phyloP scores from a whole-genome alignment of 2,113 vertebrate species.

The Gallinago jamesoni region DNA sequence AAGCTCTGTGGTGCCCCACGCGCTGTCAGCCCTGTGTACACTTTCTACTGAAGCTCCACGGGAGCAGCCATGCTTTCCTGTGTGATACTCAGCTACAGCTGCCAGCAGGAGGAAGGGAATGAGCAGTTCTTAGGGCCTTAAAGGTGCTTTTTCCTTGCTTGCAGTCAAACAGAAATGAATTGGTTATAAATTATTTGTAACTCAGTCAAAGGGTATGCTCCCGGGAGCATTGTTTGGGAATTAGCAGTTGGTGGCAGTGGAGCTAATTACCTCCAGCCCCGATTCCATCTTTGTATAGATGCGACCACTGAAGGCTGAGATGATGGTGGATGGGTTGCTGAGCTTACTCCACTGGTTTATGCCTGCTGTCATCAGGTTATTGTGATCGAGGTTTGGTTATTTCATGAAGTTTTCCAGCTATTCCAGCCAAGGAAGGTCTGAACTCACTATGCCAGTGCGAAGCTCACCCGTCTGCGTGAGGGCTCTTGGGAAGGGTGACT shows the following conservation, averaged over 20 bases:
- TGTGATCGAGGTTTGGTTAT: background rate
- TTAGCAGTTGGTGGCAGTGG: background rate
- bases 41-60: background rate
- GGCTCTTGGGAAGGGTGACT: background rate
- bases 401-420: background rate
- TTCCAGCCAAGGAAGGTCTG: background rate
- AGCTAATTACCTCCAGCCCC: background rate
- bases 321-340: background rate
- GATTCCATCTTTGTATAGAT: background rate
- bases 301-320: background rate
- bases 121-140: background rate
- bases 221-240: background rate
- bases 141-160: background rate
- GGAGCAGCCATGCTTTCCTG: background rate
- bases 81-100: background rate
- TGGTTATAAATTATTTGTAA: background rate
- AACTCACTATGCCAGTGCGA: background rate
- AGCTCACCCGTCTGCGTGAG: background rate
- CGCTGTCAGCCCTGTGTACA: rapidly evolving
- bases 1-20: background rate
- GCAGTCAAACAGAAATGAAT: background rate
- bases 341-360: background rate
- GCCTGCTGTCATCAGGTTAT: background rate
- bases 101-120: background rate
- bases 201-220: background rate